Base-by-base conservation (phyloP, 35 echinoderm and acorn worm species). In the Ophioderma brevispina region DNA sequence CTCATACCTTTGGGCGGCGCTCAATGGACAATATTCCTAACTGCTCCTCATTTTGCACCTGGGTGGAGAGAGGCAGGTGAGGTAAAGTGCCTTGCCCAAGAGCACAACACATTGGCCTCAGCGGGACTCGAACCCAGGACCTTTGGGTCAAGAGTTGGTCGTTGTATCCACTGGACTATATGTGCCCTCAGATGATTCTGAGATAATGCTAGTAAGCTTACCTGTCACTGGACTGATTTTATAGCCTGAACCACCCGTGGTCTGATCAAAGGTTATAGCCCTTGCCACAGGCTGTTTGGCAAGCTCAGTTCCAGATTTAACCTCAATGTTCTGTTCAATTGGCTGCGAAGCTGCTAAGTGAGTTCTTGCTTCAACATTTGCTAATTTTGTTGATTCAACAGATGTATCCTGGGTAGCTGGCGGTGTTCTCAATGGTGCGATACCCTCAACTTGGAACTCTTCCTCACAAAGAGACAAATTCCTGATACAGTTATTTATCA, bases 171-270 rank as follows among this genome's bases (percentile, higher is more conserved):
- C n/a, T n/a, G n/a, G n/a, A n/a, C n/a, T n/a, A n/a, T n/a, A n/a
- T n/a, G n/a, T n/a, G n/a, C n/a, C n/a, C n/a, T n/a, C n/a, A n/a
- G n/a, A n/a, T n/a, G n/a, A n/a, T n/a, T n/a, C n/a, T n/a, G n/a
- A n/a, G n/a, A n/a, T n/a, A n/a, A n/a, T n/a, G n/a, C n/a, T n/a
- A n/a, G 18, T 4, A 28, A 31, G 75, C 64, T 19, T 84, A 93
- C 91, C 91, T 84, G 91, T 93, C 25, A 93, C 86, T 76, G 91
- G 91, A 77, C 85, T 88, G 37, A 82, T 37, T 46, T 87, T 84
- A 21, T 35, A 39, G 33, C 59, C 35, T n/a, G 35, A 38, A 17
- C 28, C 35, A 33, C 30, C 25, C 0, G 37, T 77, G 5, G 81
- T 55, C 28, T 63, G 77, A 36, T 88, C 91, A 88, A 88, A 93